A percentile compares a stretch with the other conserved stretches of the same genome.
phyloP scores from a whole-genome alignment of 2,888 invertebrate genomes.

The Odontocolon sp. region DNA sequence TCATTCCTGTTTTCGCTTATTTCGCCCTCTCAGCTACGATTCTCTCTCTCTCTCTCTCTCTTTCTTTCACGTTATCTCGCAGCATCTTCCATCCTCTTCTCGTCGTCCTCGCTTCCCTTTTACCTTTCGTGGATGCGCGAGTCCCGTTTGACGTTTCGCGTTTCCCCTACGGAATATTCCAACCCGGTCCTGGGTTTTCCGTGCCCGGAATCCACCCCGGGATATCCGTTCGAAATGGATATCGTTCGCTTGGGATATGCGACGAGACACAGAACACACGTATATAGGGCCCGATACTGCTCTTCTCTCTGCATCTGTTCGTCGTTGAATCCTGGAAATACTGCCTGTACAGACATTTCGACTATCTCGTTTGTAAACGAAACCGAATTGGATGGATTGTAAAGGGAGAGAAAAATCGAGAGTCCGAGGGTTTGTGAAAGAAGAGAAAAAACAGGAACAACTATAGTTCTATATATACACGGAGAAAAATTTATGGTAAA shows the following conservation, averaged over 20 bases:
- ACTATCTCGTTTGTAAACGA: too few relatives aligned
- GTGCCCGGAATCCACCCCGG: constrained; percentile 63
- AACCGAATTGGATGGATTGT: too few relatives aligned
- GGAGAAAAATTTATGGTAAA: too few relatives aligned
- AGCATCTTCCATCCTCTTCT: constrained; percentile 9
- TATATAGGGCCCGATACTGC: too few relatives aligned
- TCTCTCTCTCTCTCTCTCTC: not conserved
- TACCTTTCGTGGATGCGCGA: constrained; percentile 30
- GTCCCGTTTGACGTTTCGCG: constrained; percentile 65
- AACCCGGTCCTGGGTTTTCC: constrained; percentile 57
- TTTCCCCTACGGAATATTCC: constrained; percentile 65
- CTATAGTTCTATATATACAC: too few relatives aligned
- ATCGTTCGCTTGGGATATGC: constrained; percentile 58
- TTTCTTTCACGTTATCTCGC: constrained; percentile 9
- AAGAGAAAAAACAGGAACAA: too few relatives aligned
- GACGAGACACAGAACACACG: constrained; percentile 18
- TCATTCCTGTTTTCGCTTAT: constrained; percentile 14
- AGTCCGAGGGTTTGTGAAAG: too few relatives aligned
- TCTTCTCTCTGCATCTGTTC: too few relatives aligned
- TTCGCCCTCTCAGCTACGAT: constrained; percentile 24
- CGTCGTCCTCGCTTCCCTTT: constrained; percentile 14
- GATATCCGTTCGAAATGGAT: constrained; percentile 66
- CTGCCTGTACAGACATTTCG: too few relatives aligned
- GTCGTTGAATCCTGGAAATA: too few relatives aligned
- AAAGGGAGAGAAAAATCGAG: too few relatives aligned